These are phyloP conservation scores for Philantomba maxwellii DNA, from an alignment of 2,113 vertebrate genomes.

Conservation along the genomic window DNA sequence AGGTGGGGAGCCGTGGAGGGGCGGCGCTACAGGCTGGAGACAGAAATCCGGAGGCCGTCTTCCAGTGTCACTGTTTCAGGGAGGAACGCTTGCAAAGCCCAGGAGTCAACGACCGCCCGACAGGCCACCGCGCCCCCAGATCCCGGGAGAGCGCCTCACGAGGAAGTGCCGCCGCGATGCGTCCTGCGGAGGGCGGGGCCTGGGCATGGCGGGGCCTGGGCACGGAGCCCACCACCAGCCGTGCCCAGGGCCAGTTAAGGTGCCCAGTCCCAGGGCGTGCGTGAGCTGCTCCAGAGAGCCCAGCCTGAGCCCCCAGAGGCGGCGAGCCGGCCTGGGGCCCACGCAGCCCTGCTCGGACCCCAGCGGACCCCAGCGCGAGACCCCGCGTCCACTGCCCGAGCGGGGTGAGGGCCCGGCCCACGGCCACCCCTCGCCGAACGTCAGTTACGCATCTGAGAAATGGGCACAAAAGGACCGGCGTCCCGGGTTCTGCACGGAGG, in stretches of 20 bases:
- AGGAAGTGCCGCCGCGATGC: neutral
- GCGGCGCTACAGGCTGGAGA: neutral
- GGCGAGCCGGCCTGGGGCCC: fast-evolving
- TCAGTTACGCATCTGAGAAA: neutral
- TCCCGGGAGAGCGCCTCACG: neutral
- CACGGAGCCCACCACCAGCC: neutral
- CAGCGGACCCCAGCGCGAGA: neutral
- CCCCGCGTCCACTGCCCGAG: fast-evolving
- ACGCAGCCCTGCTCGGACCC: fast-evolving
- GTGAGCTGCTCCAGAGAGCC: fast-evolving
- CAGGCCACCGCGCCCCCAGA: neutral
- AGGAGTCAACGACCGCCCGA: neutral
- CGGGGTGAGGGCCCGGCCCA: fast-evolving
- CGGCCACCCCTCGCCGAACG: neutral
- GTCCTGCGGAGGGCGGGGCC: too few species aligned
- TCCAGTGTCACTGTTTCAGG: neutral
- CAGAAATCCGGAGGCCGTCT: neutral
- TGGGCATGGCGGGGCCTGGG: fast-evolving
- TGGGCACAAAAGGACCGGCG: fast-evolving
- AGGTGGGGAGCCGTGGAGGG: neutral
- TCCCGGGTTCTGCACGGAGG: fast-evolving
- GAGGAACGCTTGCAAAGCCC: neutral
- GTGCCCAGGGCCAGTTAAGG: neutral
- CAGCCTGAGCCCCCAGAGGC: too few species aligned
- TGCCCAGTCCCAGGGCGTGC: neutral